Percentiles rank a stretch among this genome's conserved stretches.
Conservation (phyloP, 1,140 invertebrate genomes). For the Calephelis nemesis region DNA sequence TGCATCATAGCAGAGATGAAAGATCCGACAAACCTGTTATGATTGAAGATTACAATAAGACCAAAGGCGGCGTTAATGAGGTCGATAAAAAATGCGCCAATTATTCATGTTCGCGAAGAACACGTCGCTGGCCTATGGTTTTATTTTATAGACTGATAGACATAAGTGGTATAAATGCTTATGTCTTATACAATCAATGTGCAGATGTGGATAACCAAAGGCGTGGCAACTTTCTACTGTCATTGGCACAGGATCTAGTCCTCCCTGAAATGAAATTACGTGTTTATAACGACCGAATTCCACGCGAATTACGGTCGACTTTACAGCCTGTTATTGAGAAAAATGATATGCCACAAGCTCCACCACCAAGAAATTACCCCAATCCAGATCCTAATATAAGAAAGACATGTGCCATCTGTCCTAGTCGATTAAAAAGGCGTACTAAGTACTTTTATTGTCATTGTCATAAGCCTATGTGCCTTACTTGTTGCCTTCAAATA, state of each 20-base stretch:
- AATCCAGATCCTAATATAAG: not conserved
- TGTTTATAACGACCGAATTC: not conserved
- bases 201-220: constrained; percentile 24
- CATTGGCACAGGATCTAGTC: not conserved
- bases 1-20: constrained; percentile 28
- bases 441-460: too few relatives aligned
- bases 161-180: constrained; percentile 4
- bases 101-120: constrained; percentile 40
- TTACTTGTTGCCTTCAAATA: too few relatives aligned
- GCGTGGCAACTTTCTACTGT: not conserved
- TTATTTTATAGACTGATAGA: constrained; percentile 47
- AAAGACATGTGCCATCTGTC: not conserved
- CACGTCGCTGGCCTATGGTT: constrained; percentile 44
- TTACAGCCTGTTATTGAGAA: not conserved
- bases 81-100: constrained; percentile 50
- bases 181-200: constrained; percentile 4
- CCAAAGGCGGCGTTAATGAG: constrained; percentile 52
- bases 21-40: constrained; percentile 38
- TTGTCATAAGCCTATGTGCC: too few relatives aligned
- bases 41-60: constrained; percentile 43
- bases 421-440: not conserved
- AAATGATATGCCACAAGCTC: constrained; percentile 1
- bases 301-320: not conserved
- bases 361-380: not conserved
- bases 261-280: constrained; percentile 15